phyloP scores from a whole-genome alignment of 1,140 invertebrate species.

The Calephelis nemesis region DNA sequence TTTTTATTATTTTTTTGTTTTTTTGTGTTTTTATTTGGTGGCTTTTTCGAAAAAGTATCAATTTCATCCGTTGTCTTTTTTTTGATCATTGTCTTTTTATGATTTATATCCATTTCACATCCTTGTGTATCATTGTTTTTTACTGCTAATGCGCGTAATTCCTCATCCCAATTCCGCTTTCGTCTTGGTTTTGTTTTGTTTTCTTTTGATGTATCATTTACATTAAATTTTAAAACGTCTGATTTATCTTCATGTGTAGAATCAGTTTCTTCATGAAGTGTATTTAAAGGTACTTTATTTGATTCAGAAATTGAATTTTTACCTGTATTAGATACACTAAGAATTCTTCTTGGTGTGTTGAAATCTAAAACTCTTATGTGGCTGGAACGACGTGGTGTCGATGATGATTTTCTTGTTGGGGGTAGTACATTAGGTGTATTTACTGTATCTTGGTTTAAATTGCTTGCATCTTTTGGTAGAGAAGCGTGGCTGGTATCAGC shows the following conservation, averaged over 20 bases:
- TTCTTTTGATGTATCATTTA: constrained; percentile 24
- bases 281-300: not conserved
- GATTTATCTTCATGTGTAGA: not conserved
- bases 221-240: not conserved
- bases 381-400: constrained; percentile 62
- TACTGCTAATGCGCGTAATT: constrained; percentile 47
- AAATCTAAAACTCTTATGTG: constrained; percentile 71
- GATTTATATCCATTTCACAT: constrained; percentile 25
- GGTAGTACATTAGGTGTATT: constrained; percentile 57
- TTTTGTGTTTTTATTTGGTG: constrained; percentile 30
- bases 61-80: no score
- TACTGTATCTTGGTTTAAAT: constrained; percentile 34
- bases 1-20: constrained; percentile 22
- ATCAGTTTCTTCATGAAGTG: constrained; percentile 4
- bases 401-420: constrained; percentile 59
- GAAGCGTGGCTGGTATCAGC: constrained; percentile 53
- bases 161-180: constrained; percentile 63
- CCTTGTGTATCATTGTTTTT: constrained; percentile 26
- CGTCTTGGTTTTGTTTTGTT: constrained; percentile 41
- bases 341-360: constrained; percentile 61
- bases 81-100: not conserved
- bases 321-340: constrained; percentile 56
- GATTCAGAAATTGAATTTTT: constrained; percentile 26
- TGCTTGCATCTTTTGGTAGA: constrained; percentile 52
- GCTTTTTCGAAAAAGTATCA: no score